Evolutionary conservation across 2,113 vertebrate species (phyloP).

Genomic region (Hyla sarda): DNA sequence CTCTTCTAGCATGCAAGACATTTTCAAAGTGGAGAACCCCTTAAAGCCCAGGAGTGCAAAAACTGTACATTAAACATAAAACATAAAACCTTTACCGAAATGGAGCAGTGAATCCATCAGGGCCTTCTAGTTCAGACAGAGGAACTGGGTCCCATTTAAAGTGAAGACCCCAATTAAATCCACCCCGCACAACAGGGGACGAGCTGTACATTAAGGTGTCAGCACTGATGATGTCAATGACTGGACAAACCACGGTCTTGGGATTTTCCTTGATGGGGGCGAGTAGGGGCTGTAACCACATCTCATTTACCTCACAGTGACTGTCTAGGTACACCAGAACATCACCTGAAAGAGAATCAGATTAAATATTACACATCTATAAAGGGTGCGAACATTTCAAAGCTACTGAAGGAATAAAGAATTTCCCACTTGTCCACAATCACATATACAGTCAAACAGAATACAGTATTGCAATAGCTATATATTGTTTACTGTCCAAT

Average conservation of each 20-base stretch:
- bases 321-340: slow-evolving; percentile 96
- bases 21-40: too few relatives aligned
- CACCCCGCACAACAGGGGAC: slow-evolving; percentile 91
- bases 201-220: slow-evolving; percentile 93
- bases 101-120: slow-evolving; percentile 77
- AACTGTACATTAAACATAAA: neutral
- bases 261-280: slow-evolving; percentile 76
- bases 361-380: neutral
- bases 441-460: too few relatives aligned
- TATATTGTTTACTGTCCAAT: too few relatives aligned
- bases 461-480: too few relatives aligned
- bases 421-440: too few relatives aligned
- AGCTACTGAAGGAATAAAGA: too few relatives aligned
- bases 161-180: slow-evolving; percentile 99
- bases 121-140: slow-evolving; percentile 79
- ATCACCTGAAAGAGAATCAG: slow-evolving; percentile 76
- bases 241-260: slow-evolving; percentile 88
- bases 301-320: slow-evolving; percentile 93
- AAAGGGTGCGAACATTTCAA: neutral
- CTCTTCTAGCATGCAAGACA: too few relatives aligned
- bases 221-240: slow-evolving; percentile 96
- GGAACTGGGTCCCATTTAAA: slow-evolving; percentile 98
- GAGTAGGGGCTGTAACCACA: slow-evolving; percentile 91
- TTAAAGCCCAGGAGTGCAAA: neutral
- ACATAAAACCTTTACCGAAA: slow-evolving; percentile 80